These are phyloP conservation scores for Dermatemys mawii DNA, from an alignment of 2,113 vertebrate species.

Conservation along the genomic window DNA sequence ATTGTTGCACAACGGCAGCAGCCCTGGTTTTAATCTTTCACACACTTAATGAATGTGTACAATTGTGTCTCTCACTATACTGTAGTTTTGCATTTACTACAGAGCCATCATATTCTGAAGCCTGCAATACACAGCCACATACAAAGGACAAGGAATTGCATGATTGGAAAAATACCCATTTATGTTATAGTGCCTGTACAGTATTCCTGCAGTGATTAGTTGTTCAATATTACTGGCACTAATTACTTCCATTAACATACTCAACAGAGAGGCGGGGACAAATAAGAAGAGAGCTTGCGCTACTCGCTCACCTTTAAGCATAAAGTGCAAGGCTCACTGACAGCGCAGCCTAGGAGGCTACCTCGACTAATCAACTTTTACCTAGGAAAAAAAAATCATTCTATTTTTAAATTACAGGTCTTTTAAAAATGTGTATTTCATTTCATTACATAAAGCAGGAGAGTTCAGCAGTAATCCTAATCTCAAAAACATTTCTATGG, in stretches of 20 bases:
- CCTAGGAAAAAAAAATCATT: rapidly evolving
- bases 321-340: background rate
- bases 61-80: background rate
- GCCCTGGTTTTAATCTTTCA: background rate
- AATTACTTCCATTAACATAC: constrained; percentile 64
- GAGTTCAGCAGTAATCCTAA: background rate
- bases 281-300: constrained; percentile 11
- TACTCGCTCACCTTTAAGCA: constrained; percentile 9
- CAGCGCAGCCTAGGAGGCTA: background rate
- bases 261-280: background rate
- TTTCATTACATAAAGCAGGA: background rate
- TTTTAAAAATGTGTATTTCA: rapidly evolving
- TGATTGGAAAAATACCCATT: background rate
- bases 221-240: background rate
- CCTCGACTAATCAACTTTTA: background rate
- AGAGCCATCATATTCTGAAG: background rate
- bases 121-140: background rate
- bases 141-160: background rate
- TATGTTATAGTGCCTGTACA: constrained; percentile 18
- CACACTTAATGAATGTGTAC: background rate
- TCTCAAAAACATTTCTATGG: background rate
- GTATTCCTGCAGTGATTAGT: constrained; percentile 22
- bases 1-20: background rate
- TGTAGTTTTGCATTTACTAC: background rate
- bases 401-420: background rate